phyloP scores from a whole-genome alignment of 2,888 invertebrate genomes.

The Mongoloraphidia duomilia region DNA sequence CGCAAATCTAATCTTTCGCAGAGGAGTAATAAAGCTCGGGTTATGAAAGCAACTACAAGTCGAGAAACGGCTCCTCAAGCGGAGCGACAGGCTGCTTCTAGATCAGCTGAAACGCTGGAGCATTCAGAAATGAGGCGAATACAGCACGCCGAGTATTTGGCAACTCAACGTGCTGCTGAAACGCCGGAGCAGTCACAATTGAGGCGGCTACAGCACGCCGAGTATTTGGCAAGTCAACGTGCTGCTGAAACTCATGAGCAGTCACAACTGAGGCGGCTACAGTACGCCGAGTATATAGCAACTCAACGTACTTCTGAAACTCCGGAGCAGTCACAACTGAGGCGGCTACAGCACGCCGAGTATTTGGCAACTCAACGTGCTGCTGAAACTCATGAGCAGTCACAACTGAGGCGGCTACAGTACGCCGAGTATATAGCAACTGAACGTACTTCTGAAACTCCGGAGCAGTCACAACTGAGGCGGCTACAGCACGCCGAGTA shows the following conservation, averaged over 20 bases:
- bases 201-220: slow-evolving; percentile 12
- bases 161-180: slow-evolving; percentile 15
- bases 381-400: too few relatives aligned
- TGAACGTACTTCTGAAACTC: too few relatives aligned
- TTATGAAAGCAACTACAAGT: slow-evolving; percentile 6
- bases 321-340: too few relatives aligned
- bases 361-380: too few relatives aligned
- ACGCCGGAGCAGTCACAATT: slow-evolving; percentile 7
- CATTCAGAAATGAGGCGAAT: slow-evolving; percentile 13
- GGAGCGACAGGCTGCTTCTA: slow-evolving; percentile 9
- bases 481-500: too few relatives aligned
- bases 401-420: too few relatives aligned
- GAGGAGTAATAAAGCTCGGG: slow-evolving; percentile 3
- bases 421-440: too few relatives aligned
- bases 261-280: slow-evolving; percentile 11
- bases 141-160: slow-evolving; percentile 15
- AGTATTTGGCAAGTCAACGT: slow-evolving; percentile 15
- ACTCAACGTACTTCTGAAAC: too few relatives aligned
- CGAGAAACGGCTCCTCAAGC: slow-evolving; percentile 9
- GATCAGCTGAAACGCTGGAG: slow-evolving; percentile 14
- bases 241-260: slow-evolving; percentile 14
- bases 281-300: not conserved
- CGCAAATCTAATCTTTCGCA: not conserved
- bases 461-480: too few relatives aligned
- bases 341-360: too few relatives aligned